Evolutionary conservation across 1,140 invertebrate genomes (phyloP), one percentile per base, ranked within the genome.

Genomic region (Atta colombica): DNA sequence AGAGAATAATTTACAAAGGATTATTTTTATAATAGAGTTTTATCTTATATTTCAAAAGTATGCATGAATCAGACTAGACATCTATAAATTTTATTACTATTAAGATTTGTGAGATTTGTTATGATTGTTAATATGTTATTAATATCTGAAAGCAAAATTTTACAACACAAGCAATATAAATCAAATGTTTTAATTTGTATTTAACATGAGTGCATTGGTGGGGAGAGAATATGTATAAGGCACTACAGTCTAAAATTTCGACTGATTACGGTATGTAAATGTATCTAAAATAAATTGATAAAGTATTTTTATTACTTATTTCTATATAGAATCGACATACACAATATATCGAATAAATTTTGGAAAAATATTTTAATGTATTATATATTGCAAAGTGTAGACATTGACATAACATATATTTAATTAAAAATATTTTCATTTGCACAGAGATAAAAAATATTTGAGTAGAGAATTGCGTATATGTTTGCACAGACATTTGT

Each of bases 31-130:
- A 92, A 88, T 81, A 66, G 39, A 45, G 16, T 78, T 94, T 93
- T 93, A 93, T 94, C 94, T 88, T 31, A 92, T 90, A 91, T 89
- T 94, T 90, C 60, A 91, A 93, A 94, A 94, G 90, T 94, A 35
- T 66, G 35, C 35, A 94, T 92, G 94, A 93, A 93, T 92, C 85
- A 92, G 92, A 94, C 92, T 94, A 94, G 93, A 94, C 88, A 93
- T 91, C 91, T 94, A 93, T 85, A 87, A 87, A 93, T 90, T 92
- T 88, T 86, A 86, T 90, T 90, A 88, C 75, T 74, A 87, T 88
- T 86, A 91, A 90, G 65, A 92, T 82, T 90, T 85, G 53, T 91
- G 68, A 74, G 53, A 80, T 60, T 86, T 74, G 16, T 91, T 45
- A 77, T 87, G 51, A 49, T 89, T 75, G 61, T 53, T 68, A 21